These are phyloP conservation scores for Ceyx margarethae DNA, from an alignment of 2,113 vertebrate genomes.

Conservation along the genomic window DNA sequence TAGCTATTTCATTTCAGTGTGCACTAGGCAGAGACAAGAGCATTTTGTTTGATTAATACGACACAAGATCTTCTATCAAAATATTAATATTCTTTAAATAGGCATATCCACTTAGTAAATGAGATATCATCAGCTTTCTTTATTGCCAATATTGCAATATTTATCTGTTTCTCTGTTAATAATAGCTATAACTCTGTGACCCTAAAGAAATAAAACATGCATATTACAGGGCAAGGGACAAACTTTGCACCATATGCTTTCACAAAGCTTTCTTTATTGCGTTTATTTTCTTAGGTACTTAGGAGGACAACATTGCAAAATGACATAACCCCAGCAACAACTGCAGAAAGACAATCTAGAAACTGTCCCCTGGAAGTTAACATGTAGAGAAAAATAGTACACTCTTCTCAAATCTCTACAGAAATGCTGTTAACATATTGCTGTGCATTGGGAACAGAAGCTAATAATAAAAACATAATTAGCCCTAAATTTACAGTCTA, in stretches of 20 bases:
- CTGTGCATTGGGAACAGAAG: not conserved
- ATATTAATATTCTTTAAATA: slow-evolving; percentile 33
- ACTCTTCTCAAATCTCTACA: not conserved
- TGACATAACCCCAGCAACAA: not conserved
- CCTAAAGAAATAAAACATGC: not conserved
- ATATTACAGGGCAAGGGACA: not conserved
- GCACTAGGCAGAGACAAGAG: not conserved
- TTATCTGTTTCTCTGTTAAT: slow-evolving; percentile 8
- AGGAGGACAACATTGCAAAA: not conserved
- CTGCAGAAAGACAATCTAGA: not conserved
- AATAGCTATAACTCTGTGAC: not conserved
- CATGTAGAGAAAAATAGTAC: not conserved
- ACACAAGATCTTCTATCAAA: not conserved
- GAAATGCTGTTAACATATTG: not conserved
- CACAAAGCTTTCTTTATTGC: not conserved
- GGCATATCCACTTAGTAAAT: not conserved
- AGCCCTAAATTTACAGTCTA: not conserved
- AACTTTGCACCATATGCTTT: not conserved
- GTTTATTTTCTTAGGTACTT: not conserved
- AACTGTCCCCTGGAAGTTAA: not conserved
- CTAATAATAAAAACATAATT: not conserved
- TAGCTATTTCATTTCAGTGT: not conserved
- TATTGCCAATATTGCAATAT: not conserved
- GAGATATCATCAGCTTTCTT: slow-evolving; percentile 18
- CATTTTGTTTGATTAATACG: slow-evolving; percentile 14